Evolutionary conservation across 2,888 invertebrate genomes (phyloP).

Genomic region (Notodonta dromedarius): DNA sequence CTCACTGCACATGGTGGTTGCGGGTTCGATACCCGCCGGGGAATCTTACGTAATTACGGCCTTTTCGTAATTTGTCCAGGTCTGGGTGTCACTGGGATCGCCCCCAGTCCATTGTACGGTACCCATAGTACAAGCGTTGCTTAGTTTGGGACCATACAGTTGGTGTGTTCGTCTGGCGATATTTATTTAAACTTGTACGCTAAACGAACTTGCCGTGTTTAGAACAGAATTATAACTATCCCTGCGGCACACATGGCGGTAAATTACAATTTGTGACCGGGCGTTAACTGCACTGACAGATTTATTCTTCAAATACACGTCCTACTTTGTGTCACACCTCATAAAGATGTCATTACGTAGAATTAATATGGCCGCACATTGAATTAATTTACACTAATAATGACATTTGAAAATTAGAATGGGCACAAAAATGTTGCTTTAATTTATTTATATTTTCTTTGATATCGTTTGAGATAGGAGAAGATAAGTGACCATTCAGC

Average conservation of each 20-base stretch:
- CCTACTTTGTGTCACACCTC: slow-evolving; percentile 77
- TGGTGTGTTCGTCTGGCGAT: too few relatives aligned
- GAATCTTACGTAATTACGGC: too few relatives aligned
- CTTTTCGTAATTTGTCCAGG: too few relatives aligned
- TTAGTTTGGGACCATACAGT: too few relatives aligned
- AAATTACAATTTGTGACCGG: slow-evolving; percentile 78
- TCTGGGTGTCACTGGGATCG: too few relatives aligned
- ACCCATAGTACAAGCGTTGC: too few relatives aligned
- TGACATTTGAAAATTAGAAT: slow-evolving; percentile 48
- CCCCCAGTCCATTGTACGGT: too few relatives aligned
- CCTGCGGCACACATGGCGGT: slow-evolving; percentile 62
- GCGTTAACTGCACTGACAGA: slow-evolving; percentile 73
- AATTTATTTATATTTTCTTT: slow-evolving; percentile 11
- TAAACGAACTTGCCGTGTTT: slow-evolving; percentile 9
- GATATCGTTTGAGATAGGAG: not conserved
- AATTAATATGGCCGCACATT: slow-evolving; percentile 68
- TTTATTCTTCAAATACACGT: slow-evolving; percentile 75
- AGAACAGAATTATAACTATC: slow-evolving; percentile 40
- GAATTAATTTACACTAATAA: slow-evolving; percentile 67
- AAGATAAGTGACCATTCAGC: too few relatives aligned
- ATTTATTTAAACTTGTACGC: not conserved
- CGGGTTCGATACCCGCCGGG: too few relatives aligned
- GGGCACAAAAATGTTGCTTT: slow-evolving; percentile 28
- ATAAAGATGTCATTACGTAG: slow-evolving; percentile 76
- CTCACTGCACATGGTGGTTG: too few relatives aligned